These are phyloP conservation scores for Rotaria macrura DNA, from an alignment of 2,888 invertebrate genomes.

Conservation along the genomic window DNA sequence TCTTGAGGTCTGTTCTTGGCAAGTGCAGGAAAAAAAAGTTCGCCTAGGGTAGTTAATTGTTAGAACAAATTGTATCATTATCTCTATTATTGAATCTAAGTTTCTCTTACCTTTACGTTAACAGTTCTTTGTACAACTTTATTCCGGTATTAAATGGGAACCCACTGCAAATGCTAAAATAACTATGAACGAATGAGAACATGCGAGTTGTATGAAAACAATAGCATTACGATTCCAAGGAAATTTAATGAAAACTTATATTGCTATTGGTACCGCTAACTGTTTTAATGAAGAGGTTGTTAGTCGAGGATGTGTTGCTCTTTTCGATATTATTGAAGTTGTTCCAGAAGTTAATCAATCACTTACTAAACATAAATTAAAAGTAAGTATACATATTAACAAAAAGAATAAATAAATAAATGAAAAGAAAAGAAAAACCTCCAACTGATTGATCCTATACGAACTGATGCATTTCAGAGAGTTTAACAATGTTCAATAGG, in stretches of 20 bases:
- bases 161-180: slow-evolving; percentile 51
- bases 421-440: too few species aligned
- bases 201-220: slow-evolving; percentile 81
- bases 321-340: slow-evolving; percentile 87
- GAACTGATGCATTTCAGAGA: too few species aligned
- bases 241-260: slow-evolving; percentile 84
- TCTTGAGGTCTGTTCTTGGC: too few species aligned
- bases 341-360: slow-evolving; percentile 98
- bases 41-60: too few species aligned
- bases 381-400: slow-evolving; percentile 57
- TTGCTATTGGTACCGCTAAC: slow-evolving; percentile 86
- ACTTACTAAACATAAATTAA: slow-evolving; percentile 87
- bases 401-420: too few species aligned
- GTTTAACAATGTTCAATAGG: too few species aligned
- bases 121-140: slow-evolving; percentile 74
- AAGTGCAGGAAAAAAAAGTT: too few species aligned
- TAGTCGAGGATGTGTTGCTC: slow-evolving; percentile 69
- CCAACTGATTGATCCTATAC: too few species aligned
- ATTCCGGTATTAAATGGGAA: slow-evolving; percentile 68
- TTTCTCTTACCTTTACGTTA: slow-evolving; percentile 78
- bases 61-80: neutral
- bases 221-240: slow-evolving; percentile 61
- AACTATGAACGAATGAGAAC: slow-evolving; percentile 76
- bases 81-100: slow-evolving; percentile 53
- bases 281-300: slow-evolving; percentile 96